A percentile compares a stretch with the other conserved stretches of the same genome.
These are phyloP conservation scores for Drosophila obscura DNA, from an alignment of 1,140 invertebrate species.

Conservation along the genomic window DNA sequence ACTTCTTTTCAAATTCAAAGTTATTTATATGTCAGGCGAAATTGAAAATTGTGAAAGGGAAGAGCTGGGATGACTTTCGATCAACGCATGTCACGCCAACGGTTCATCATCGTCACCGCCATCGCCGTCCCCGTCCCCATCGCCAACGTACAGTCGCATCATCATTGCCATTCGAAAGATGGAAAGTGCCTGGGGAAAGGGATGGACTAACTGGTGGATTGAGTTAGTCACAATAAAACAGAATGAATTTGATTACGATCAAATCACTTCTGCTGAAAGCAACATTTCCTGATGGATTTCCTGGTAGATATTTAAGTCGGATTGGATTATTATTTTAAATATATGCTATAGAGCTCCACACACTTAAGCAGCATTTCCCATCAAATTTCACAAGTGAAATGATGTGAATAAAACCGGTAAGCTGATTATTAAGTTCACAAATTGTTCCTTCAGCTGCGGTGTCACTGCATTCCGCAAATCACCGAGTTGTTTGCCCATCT, in stretches of 20 bases:
- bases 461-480: not conserved
- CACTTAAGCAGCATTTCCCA: too few species aligned
- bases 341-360: too few species aligned
- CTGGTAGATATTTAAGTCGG: too few species aligned
- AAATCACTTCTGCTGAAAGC: slow-evolving; percentile 4
- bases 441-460: too few species aligned
- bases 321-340: too few species aligned
- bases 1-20: slow-evolving; percentile 68
- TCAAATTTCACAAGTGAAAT: too few species aligned
- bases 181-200: slow-evolving; percentile 35
- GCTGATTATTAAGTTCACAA: too few species aligned
- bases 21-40: slow-evolving; percentile 70
- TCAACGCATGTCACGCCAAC: slow-evolving; percentile 50
- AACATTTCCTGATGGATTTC: too few species aligned
- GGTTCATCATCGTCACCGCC: slow-evolving; percentile 69
- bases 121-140: slow-evolving; percentile 61
- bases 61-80: slow-evolving; percentile 1
- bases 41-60: slow-evolving; percentile 57
- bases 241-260: slow-evolving; percentile 5
- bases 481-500: slow-evolving; percentile 31
- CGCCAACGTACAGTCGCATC: slow-evolving; percentile 43
- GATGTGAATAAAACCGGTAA: too few species aligned
- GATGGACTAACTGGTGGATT: slow-evolving; percentile 41
- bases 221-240: slow-evolving; percentile 17
- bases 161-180: slow-evolving; percentile 45